Conservation (phyloP, 2,888 invertebrate genomes). For the Trilocha varians region DNA sequence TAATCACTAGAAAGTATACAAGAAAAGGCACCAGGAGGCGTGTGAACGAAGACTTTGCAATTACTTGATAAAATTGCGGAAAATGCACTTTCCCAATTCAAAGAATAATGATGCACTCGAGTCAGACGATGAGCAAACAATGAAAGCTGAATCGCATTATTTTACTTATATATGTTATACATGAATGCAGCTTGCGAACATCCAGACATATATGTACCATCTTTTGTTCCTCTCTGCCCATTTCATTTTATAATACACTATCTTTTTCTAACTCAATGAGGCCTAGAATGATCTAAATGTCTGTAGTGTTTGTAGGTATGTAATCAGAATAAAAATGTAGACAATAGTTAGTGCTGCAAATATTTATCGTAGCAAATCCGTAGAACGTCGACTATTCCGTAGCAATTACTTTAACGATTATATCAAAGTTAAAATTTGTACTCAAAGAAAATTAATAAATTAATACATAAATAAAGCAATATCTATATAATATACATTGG, state of each 20-base stretch:
- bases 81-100: conserved; percentile 39
- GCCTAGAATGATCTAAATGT: conserved; percentile 15
- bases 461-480: no score
- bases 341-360: no score
- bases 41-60: conserved; percentile 1
- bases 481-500: no score
- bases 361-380: no score
- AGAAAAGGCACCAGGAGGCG: conserved; percentile 10
- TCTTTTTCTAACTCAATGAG: conserved; percentile 10
- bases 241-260: conserved; percentile 7
- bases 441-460: no score
- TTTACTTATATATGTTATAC: conserved; percentile 62
- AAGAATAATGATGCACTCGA: conserved; percentile 35
- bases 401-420: no score
- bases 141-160: conserved; percentile 48
- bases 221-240: conserved; percentile 13
- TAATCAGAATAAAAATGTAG: no score
- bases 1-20: no score
- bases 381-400: no score
- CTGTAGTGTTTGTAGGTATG: no score
- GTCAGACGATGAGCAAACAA: conserved; percentile 40
- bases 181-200: conserved; percentile 27
- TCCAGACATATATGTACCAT: conserved; percentile 19
- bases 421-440: no score
- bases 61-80: conserved; percentile 22